Evolutionary conservation across 2,888 invertebrate species (phyloP).

Genomic region (Stegophylla sp.): DNA sequence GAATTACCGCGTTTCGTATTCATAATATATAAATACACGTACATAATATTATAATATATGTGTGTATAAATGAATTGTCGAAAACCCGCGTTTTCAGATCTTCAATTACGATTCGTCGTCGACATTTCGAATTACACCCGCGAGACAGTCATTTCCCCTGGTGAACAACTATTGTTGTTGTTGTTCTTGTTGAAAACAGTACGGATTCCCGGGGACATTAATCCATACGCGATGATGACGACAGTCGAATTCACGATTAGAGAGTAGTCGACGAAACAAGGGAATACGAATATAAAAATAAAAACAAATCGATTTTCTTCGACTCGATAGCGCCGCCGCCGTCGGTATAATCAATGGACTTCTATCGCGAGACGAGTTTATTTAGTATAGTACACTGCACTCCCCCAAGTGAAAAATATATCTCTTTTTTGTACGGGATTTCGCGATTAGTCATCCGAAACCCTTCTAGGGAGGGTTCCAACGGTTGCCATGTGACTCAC

Average conservation of each 20-base stretch:
- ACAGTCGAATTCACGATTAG: not conserved
- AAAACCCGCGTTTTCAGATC: constrained; percentile 7
- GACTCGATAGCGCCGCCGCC: not conserved
- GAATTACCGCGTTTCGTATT: too few relatives aligned
- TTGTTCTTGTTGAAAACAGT: not conserved
- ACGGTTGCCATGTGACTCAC: constrained; percentile 58
- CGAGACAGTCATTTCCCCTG: not conserved
- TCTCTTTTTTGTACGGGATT: constrained; percentile 9
- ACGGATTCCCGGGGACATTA: not conserved
- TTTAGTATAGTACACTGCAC: not conserved
- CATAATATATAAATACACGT: too few relatives aligned
- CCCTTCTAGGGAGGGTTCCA: constrained; percentile 47
- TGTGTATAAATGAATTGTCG: constrained; percentile 19
- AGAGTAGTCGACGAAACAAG: not conserved
- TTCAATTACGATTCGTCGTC: not conserved
- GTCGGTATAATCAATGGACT: constrained; percentile 13
- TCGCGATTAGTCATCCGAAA: constrained; percentile 56
- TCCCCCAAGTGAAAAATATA: constrained; percentile 27
- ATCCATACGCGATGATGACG: not conserved
- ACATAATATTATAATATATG: too few relatives aligned
- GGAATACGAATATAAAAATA: not conserved
- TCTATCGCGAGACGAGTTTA: constrained; percentile 32
- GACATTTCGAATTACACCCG: constrained; percentile 13
- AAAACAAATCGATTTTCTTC: constrained; percentile 8
- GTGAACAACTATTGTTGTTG: constrained; percentile 11